phyloP scores from a whole-genome alignment of 1,140 invertebrate species.

The Drosophila subpulchrella region DNA sequence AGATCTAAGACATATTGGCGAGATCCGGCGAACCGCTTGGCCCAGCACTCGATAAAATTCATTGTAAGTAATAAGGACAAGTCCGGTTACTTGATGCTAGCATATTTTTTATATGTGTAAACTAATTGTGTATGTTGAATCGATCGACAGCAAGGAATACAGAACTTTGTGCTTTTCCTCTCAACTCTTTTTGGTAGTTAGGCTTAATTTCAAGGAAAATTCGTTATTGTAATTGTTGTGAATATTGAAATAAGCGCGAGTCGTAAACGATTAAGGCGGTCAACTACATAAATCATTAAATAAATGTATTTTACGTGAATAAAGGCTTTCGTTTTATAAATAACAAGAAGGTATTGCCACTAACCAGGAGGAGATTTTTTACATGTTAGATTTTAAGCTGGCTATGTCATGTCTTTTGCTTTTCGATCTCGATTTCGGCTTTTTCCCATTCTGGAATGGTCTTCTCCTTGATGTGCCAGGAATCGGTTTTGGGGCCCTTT shows the following conservation, averaged over 20 bases:
- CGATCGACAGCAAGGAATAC: slow-evolving; percentile 32
- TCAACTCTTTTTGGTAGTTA: slow-evolving; percentile 76
- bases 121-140: slow-evolving; percentile 74
- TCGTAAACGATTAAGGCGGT: slow-evolving; percentile 70
- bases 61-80: slow-evolving; percentile 27
- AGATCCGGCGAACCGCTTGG: slow-evolving; percentile 46
- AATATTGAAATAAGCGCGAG: slow-evolving; percentile 75
- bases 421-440: slow-evolving; percentile 72
- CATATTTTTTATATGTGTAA: slow-evolving; percentile 79
- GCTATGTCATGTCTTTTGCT: slow-evolving; percentile 16
- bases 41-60: slow-evolving; percentile 43
- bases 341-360: slow-evolving; percentile 25
- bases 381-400: not conserved
- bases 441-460: slow-evolving; percentile 87
- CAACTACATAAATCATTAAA: slow-evolving; percentile 65
- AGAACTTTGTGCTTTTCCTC: slow-evolving; percentile 76
- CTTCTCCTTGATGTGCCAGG: slow-evolving; percentile 86
- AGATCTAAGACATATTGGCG: slow-evolving; percentile 42
- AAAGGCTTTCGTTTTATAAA: slow-evolving; percentile 60
- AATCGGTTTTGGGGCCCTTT: slow-evolving; percentile 91
- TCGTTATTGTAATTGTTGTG: slow-evolving; percentile 83
- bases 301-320: slow-evolving; percentile 78
- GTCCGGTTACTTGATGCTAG: slow-evolving; percentile 63
- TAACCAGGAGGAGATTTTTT: slow-evolving; percentile 2
- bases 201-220: slow-evolving; percentile 81